Conservation (phyloP, 2,797 vertebrate genomes). For the Rhinella marina region DNA sequence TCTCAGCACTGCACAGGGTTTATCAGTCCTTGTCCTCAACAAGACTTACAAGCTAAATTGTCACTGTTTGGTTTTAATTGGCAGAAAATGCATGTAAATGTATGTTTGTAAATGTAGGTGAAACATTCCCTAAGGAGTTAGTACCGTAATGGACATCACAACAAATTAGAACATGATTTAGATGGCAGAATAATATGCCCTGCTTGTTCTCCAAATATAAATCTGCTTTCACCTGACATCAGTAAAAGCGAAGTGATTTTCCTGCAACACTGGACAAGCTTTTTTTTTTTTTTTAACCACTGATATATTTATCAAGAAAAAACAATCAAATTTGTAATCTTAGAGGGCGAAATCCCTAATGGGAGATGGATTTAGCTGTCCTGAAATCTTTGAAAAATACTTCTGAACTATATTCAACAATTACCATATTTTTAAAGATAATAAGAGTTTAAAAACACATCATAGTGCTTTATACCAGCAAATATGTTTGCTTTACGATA, state of each 20-base stretch:
- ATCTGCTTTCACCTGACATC: neutral
- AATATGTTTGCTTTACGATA: neutral
- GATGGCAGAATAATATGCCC: neutral
- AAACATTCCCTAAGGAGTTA: too few relatives aligned
- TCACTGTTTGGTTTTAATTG: too few relatives aligned
- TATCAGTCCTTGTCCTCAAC: neutral
- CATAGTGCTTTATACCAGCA: neutral
- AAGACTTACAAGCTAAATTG: neutral
- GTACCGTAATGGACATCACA: neutral
- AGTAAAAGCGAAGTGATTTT: neutral
- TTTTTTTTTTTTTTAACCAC: neutral
- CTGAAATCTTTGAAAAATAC: neutral
- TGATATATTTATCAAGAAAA: neutral
- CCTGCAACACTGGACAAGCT: neutral
- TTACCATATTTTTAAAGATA: neutral
- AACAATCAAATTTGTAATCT: neutral
- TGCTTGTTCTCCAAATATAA: neutral
- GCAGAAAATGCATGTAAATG: too few relatives aligned
- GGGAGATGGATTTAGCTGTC: neutral
- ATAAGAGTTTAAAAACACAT: slow-evolving; percentile 5
- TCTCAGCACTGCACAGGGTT: too few relatives aligned
- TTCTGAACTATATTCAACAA: neutral
- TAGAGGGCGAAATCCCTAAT: neutral
- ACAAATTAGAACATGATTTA: neutral
- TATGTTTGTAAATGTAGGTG: too few relatives aligned